Evolutionary conservation across 2,113 vertebrate genomes (phyloP), one percentile per base, ranked within the genome.

Genomic region (Indicator maculatus): DNA sequence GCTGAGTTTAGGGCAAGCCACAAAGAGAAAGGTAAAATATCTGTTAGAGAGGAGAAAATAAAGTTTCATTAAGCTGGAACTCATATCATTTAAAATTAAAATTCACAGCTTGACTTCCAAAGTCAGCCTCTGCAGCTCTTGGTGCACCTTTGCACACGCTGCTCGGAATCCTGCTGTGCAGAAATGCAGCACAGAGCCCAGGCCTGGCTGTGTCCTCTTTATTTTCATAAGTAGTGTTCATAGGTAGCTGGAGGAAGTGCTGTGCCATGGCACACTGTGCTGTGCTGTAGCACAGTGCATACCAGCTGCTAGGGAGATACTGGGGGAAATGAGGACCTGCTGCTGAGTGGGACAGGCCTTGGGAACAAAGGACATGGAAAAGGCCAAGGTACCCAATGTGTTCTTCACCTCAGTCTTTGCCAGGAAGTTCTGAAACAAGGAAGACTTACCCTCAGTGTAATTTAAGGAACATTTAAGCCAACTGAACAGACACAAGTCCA

Each of bases 101-200:
- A 86, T 92, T 92, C 3, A 1, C 86, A 91, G 71, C 78, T 89
- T 87, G 86, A 93, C 94, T 90, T 90, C 66, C 76, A 63, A 79
- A 94, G 77, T 55, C 85, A 84, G 55, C 65, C 63, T 88, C 88
- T 78, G 77, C 58, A 84, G 58, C 76, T 90, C 90, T n/a, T 28
- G 33, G 36, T 75, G 63, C 59, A 66, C 82, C 89, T 91, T 52
- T 93, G 91, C 59, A 41, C 24, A 4, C 23, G 0, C 47, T 69
- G 88, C 72, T 74, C 64, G 85, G 91, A 90, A 83, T 81, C 77
- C 69, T 2, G 0, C 67, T 47, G 47, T 45, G 61, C 73, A 86
- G 90, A 75, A 67, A 89, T 87, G 81, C 33, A 91, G 24, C 20
- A 8, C 33, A 53, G 78, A 82, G 63, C 74, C 69, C 89, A 89